A percentile compares a stretch with the other conserved stretches of the same genome.
Conservation (phyloP, 2,888 invertebrate species). For the Metallyticus violacea region DNA sequence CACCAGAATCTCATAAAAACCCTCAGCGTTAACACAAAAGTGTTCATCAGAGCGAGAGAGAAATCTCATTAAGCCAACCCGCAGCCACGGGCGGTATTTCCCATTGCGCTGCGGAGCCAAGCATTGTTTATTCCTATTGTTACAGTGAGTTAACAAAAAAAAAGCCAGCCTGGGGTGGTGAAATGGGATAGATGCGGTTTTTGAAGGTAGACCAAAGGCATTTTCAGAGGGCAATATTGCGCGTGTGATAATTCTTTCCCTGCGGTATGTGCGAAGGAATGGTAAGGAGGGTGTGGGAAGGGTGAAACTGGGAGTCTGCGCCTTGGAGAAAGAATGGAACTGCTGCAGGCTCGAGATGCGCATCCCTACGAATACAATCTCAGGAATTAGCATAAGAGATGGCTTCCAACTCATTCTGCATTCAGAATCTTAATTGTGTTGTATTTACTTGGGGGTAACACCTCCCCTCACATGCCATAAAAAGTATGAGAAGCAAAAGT, state of each 20-base stretch:
- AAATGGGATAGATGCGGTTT: not conserved
- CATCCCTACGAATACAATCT: not conserved
- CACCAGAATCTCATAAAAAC: not conserved
- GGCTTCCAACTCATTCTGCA: not conserved
- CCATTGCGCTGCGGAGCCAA: not conserved
- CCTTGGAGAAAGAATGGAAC: not conserved
- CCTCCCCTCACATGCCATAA: not conserved
- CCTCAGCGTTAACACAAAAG: not conserved
- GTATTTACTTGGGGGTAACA: not conserved
- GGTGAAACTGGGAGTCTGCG: not conserved
- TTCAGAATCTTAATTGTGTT: not conserved
- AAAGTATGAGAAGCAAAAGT: not conserved
- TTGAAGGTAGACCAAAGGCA: not conserved
- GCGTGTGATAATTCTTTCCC: not conserved
- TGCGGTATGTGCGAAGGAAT: not conserved
- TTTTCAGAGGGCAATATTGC: not conserved
- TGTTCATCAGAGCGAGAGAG: not conserved
- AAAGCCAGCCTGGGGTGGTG: not conserved
- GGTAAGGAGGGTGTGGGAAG: not conserved
- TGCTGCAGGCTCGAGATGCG: not conserved
- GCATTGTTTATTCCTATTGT: not conserved
- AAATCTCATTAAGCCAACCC: not conserved
- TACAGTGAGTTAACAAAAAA: not conserved
- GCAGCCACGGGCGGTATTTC: not conserved
- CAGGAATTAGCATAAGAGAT: not conserved